Base-by-base conservation (phyloP, 2,888 invertebrate genomes). In the Diadromus collaris region DNA sequence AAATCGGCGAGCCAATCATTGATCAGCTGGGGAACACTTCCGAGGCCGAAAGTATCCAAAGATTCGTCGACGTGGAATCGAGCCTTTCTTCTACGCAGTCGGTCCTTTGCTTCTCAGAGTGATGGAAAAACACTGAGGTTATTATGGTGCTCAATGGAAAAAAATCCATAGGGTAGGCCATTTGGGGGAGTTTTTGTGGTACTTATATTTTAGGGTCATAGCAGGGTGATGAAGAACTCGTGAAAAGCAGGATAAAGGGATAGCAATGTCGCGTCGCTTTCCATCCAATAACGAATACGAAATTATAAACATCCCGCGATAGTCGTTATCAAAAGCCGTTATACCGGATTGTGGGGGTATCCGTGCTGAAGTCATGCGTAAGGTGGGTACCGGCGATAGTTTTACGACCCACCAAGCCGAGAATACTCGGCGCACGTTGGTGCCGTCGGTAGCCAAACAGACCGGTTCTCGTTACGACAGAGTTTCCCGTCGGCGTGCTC, bases 381-480 rank as follows among this genome's bases (percentile, higher is more conserved):
- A 75, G 71, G 67, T 24, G 19, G 32, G 10, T 13, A 21, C 16
- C 51, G 27, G 9, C 46, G 74, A 78, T 67, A 72, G 71, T 72
- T 75, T 79, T 79, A 79, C 68, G 79, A 75, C 68, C 56, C 61
- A 21, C 19, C 67, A 38, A 54, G 60, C 34, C 46, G 21, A 21
- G 54, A 51, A 75, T 54, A 64, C 13, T 51, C 27, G 32, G 16
- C 44, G 16, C 19, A 44, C n/a, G 21, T 7, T n/a, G 29, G 13
- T 24, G 9, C 24, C 61, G 10, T 54, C 41, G 34, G n/a, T 29
- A 51, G 24, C 51, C 24, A 51, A 51, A n/a, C 38, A 74, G 58
- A 64, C 32, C 58, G n/a, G 69, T 70, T 74, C 65, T 70, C 69
- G 54, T 78, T 69, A 78, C 78, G 73, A 78, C 74, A 19, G 34